Conservation (phyloP, 2,888 invertebrate species). For the Pelosia muscerda region DNA sequence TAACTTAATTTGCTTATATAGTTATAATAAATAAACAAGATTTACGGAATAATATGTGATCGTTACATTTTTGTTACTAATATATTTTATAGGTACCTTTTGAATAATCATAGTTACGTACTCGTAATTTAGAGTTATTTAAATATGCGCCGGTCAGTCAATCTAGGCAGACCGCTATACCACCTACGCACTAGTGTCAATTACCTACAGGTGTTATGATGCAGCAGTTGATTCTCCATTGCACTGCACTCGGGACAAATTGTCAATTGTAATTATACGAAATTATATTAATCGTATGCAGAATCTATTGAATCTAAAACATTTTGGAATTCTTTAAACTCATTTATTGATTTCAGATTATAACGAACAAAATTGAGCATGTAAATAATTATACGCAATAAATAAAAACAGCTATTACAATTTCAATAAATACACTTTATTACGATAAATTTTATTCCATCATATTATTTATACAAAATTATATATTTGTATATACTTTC, state of each 20-base stretch:
- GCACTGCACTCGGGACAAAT: constrained; percentile 23
- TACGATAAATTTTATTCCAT: no score
- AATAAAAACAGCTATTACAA: neutral
- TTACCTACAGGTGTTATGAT: constrained; percentile 48
- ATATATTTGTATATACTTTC: neutral
- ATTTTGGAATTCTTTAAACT: neutral
- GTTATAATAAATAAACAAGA: neutral
- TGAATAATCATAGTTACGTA: neutral
- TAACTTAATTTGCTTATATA: neutral
- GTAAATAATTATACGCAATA: neutral
- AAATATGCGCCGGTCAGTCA: constrained; percentile 30
- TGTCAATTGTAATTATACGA: constrained; percentile 9
- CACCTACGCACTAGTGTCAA: constrained; percentile 29
- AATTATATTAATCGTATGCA: neutral
- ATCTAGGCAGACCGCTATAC: neutral
- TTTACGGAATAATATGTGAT: neutral
- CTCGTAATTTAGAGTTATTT: constrained; percentile 21
- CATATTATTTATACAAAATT: neutral
- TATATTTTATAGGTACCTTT: neutral
- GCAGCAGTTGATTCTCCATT: constrained; percentile 28
- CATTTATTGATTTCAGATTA: neutral
- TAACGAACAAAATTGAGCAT: neutral
- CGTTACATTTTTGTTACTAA: neutral
- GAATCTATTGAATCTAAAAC: neutral
- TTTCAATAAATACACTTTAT: no score